A percentile compares a stretch with the other conserved stretches of the same genome.
Conservation (phyloP, 2,113 vertebrate species). For the Psilopogon haemacephalus region DNA sequence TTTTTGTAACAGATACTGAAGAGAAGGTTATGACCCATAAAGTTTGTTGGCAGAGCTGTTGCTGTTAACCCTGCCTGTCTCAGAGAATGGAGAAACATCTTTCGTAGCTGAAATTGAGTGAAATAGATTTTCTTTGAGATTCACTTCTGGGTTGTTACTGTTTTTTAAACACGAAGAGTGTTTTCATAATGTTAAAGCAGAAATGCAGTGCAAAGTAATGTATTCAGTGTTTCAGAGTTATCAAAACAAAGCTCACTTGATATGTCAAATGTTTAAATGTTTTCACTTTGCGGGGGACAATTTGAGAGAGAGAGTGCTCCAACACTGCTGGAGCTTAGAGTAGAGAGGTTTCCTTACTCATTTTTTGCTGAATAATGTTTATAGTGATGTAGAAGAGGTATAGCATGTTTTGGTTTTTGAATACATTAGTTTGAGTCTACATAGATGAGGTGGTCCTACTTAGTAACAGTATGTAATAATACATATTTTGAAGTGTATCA, state of each 20-base stretch:
- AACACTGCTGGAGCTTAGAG: neutral
- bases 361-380: neutral
- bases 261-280: neutral
- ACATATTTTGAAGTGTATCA: neutral
- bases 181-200: neutral
- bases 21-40: neutral
- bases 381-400: neutral
- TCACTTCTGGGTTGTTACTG: neutral
- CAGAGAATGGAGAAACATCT: neutral
- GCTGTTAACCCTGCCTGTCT: neutral
- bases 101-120: neutral
- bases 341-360: neutral
- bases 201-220: neutral
- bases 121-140: neutral
- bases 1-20: neutral
- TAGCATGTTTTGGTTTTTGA: neutral
- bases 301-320: neutral
- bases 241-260: neutral
- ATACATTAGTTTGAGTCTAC: neutral
- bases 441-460: neutral
- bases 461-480: neutral
- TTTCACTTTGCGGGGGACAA: neutral
- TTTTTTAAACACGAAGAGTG: neutral
- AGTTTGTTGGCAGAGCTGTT: neutral
- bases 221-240: neutral